Evolutionary conservation across 64 coral and sea anemone genomes (phyloP), one percentile per base, ranked within the genome.

Genomic region (Stylophora pistillata): DNA sequence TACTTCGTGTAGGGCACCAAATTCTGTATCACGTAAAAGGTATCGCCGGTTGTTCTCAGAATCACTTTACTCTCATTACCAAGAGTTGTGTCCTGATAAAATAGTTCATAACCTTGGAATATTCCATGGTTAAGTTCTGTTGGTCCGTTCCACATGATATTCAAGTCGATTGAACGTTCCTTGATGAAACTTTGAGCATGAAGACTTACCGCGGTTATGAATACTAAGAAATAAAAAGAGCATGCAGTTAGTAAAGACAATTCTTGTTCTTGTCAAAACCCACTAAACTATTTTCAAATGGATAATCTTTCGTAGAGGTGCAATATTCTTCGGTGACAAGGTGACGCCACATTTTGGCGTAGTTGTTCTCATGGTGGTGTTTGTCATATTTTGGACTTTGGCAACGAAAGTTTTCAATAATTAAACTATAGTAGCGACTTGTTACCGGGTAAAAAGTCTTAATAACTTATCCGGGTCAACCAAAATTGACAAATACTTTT

Each of bases 51-150:
- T 20, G 21, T 28, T 21, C 80, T 84, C 80, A 69, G 34, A 5
- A 62, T 84, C 1, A 84, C 61, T 21, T 84, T 84, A 33, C 9
- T 68, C 10, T 84, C 61, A 5, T 69, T 63, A 25, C 21, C 80
- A 27, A 14, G 61, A 68, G 34, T 84, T 14, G 31, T 84, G 27
- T 84, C 61, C 11, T 32, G 31, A 41, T 84, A 84, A 41, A 84
- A 84, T 68, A 84, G 66, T 37, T 84, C 60, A 12, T 69, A 84
- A 84, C 80, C 80, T 70, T 84, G 80, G 52, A 84, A 84, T 63
- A 84, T 21, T 26, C 80, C 80, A 27, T 84, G 80, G 52, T 1
- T 15, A 32, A 84, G 60, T 34, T 84, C 31, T 11, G 13, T 14
- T 10, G 80, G 80, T 66, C 80, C 80, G 23, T 16, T 18, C 80